Conservation (phyloP, 1,140 invertebrate species). For the Venturia canescens region DNA sequence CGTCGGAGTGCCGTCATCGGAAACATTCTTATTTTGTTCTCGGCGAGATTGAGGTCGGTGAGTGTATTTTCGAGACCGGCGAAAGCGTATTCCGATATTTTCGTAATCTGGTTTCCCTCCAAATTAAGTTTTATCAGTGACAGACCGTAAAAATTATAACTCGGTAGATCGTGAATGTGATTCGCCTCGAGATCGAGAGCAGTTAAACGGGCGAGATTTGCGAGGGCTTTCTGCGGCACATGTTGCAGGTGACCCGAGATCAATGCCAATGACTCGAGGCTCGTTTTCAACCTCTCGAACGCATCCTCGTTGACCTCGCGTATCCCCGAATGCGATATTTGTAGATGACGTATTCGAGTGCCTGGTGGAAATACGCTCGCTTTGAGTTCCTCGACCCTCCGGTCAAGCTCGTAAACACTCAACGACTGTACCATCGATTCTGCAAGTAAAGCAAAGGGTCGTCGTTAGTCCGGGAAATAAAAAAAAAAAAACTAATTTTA, state of each 20-base stretch:
- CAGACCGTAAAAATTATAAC: slow-evolving; percentile 91
- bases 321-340: slow-evolving; percentile 89
- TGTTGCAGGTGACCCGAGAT: slow-evolving; percentile 87
- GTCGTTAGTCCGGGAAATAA: neutral
- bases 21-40: slow-evolving; percentile 90
- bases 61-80: slow-evolving; percentile 89
- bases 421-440: slow-evolving; percentile 84
- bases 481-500: neutral
- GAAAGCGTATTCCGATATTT: slow-evolving; percentile 90
- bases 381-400: slow-evolving; percentile 83
- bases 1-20: slow-evolving; percentile 87
- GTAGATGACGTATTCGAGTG: slow-evolving; percentile 86
- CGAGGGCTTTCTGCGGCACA: slow-evolving; percentile 89
- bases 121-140: slow-evolving; percentile 89
- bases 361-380: slow-evolving; percentile 84
- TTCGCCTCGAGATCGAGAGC: slow-evolving; percentile 91
- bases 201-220: slow-evolving; percentile 83
- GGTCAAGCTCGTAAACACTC: slow-evolving; percentile 91
- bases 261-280: slow-evolving; percentile 88
- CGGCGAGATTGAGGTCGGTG: slow-evolving; percentile 89
- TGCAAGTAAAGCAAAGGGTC: slow-evolving; percentile 67
- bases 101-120: slow-evolving; percentile 88
- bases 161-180: slow-evolving; percentile 87
- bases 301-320: slow-evolving; percentile 86
- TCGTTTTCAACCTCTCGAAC: slow-evolving; percentile 83